Percentiles rank a stretch among this genome's conserved stretches.
Conservation (phyloP, 2,113 vertebrate species). For the Tenrec ecaudatus region DNA sequence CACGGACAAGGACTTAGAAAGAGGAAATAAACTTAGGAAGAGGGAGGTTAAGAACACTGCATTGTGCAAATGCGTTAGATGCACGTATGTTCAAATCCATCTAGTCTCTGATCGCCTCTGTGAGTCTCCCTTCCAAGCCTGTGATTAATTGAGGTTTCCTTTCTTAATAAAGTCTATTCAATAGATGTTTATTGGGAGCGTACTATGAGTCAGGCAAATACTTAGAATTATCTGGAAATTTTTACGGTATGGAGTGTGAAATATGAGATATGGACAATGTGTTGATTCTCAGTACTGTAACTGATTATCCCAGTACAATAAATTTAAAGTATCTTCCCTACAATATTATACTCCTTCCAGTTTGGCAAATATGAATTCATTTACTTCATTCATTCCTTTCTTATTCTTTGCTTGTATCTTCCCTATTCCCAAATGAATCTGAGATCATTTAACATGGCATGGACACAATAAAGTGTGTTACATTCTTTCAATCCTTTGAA, state of each 20-base stretch:
- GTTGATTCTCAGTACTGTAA: constrained; percentile 12
- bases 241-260: not conserved
- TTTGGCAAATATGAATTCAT: not conserved
- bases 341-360: not conserved
- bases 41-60: not conserved
- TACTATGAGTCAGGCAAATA: not conserved
- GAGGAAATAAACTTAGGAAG: no score
- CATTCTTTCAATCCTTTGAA: constrained; percentile 34
- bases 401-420: constrained; percentile 14
- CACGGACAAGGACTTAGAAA: not conserved
- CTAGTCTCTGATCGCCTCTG: not conserved
- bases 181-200: not conserved
- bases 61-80: not conserved
- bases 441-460: constrained; percentile 2
- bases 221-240: not conserved
- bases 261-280: not conserved
- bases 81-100: not conserved
- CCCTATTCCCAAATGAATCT: not conserved
- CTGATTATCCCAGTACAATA: constrained; percentile 20
- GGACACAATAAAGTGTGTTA: not conserved
- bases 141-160: not conserved
- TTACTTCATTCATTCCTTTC: constrained; percentile 33
- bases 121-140: not conserved
- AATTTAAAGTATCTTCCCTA: not conserved
- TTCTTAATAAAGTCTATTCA: constrained; percentile 13